These are phyloP conservation scores for Fregata magnificens DNA, from an alignment of 2,113 vertebrate species.

Conservation along the genomic window DNA sequence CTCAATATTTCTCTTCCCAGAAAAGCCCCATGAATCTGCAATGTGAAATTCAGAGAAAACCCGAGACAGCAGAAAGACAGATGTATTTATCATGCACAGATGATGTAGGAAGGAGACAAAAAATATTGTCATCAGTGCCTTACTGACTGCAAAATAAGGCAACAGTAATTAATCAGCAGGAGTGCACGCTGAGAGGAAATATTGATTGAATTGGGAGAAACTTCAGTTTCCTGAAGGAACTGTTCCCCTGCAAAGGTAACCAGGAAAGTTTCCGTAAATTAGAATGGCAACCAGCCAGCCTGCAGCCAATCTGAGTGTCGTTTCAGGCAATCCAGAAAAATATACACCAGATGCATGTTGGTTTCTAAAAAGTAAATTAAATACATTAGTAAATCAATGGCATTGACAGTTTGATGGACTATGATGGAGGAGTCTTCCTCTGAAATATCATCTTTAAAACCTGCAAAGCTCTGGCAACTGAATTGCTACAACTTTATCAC, in stretches of 20 bases:
- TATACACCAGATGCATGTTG: slow-evolving; percentile 18
- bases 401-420: slow-evolving; percentile 47
- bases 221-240: slow-evolving; percentile 43
- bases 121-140: slow-evolving; percentile 36
- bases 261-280: slow-evolving; percentile 59
- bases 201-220: slow-evolving; percentile 54
- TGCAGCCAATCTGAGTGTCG: slow-evolving; percentile 28
- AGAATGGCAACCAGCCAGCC: slow-evolving; percentile 45
- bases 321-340: slow-evolving; percentile 35
- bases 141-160: slow-evolving; percentile 47
- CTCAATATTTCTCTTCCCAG: not conserved
- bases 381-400: slow-evolving; percentile 48
- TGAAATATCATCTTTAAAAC: slow-evolving; percentile 23
- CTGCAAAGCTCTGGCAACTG: not conserved
- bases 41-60: not conserved
- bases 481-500: not conserved
- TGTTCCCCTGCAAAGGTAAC: slow-evolving; percentile 59
- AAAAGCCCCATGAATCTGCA: not conserved
- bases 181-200: slow-evolving; percentile 48
- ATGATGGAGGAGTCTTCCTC: slow-evolving; percentile 17
- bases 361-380: slow-evolving; percentile 21
- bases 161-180: slow-evolving; percentile 55
- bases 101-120: slow-evolving; percentile 52
- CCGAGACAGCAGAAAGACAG: slow-evolving; percentile 8
- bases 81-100: slow-evolving; percentile 67